These are phyloP conservation scores for Tachina fera DNA, from an alignment of 2,888 invertebrate genomes.

Conservation along the genomic window DNA sequence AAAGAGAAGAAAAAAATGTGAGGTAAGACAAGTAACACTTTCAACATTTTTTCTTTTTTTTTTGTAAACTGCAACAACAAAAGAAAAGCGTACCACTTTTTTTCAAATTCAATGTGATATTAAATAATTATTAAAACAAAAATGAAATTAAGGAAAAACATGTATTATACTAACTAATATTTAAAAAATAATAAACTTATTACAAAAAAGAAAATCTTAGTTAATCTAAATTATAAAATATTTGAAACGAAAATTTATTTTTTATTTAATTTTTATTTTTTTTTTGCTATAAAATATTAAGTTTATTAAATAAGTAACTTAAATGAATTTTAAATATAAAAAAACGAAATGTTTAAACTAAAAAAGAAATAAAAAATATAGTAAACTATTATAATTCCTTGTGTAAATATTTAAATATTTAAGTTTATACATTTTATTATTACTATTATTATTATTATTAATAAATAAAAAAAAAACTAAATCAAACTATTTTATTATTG, in stretches of 20 bases:
- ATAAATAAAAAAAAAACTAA: constrained; percentile 26
- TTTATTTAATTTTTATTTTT: constrained; percentile 32
- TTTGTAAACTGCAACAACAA: constrained; percentile 35
- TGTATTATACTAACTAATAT: constrained; percentile 58
- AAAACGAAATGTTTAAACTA: constrained; percentile 41
- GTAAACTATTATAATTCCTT: constrained; percentile 30
- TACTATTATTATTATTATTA: constrained; percentile 17
- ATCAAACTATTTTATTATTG: constrained; percentile 48
- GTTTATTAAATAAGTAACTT: constrained; percentile 56
- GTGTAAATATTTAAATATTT: constrained; percentile 63
- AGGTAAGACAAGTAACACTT: constrained; percentile 43
- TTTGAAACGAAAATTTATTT: constrained; percentile 21
- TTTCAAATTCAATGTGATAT: constrained; percentile 79
- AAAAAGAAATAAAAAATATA: constrained; percentile 26
- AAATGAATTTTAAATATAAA: constrained; percentile 30
- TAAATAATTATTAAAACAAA: constrained; percentile 73
- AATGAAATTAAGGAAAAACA: constrained; percentile 44
- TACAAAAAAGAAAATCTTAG: constrained; percentile 42
- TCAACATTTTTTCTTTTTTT: constrained; percentile 17
- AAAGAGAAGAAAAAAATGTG: constrained; percentile 56
- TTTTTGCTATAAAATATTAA: constrained; percentile 6
- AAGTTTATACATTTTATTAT: constrained; percentile 56
- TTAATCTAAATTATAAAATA: constrained; percentile 63
- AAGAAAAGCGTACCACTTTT: constrained; percentile 71
- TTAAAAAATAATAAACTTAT: background rate